A percentile compares a stretch with the other conserved stretches of the same genome.
Conservation (phyloP, 2,113 vertebrate species). For the Hypomesus transpacificus region DNA sequence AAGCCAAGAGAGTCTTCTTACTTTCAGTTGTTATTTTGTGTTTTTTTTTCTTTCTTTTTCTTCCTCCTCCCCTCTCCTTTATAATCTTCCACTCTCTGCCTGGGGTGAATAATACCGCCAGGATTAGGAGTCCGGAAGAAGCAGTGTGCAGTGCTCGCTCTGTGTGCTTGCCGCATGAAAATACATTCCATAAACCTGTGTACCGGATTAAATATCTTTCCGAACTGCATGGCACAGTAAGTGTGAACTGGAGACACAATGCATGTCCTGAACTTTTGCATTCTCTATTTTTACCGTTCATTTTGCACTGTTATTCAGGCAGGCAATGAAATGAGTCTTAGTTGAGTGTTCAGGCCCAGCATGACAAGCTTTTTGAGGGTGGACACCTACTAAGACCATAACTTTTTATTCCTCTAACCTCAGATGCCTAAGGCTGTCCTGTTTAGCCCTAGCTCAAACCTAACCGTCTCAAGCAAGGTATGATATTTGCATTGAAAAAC, state of each 20-base stretch:
- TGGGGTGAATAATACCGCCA: constrained; percentile 48
- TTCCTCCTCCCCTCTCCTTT: constrained; percentile 44
- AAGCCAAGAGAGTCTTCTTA: not conserved
- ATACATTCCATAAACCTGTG: constrained; percentile 58
- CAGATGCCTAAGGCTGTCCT: no score
- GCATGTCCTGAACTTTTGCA: constrained; percentile 49
- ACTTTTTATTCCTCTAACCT: no score
- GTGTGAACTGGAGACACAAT: constrained; percentile 48
- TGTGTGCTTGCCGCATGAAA: constrained; percentile 52
- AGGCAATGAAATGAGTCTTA: no score
- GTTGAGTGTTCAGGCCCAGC: no score
- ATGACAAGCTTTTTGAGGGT: no score
- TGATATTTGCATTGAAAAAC: no score
- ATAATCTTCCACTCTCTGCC: constrained; percentile 35
- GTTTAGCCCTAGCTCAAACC: no score
- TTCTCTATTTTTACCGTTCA: constrained; percentile 14
- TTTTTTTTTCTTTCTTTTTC: constrained; percentile 18
- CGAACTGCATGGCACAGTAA: constrained; percentile 36
- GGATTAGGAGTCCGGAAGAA: constrained; percentile 56
- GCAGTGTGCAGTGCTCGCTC: constrained; percentile 43
- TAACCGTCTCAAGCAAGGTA: no score
- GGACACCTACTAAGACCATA: no score
- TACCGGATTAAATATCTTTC: constrained; percentile 61
- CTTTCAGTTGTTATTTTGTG: not conserved
- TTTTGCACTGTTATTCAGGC: constrained; percentile 18